Evolutionary conservation across 2,113 vertebrate genomes (phyloP), one percentile per base, ranked within the genome.

Genomic region (Benitochromis conjunctus): DNA sequence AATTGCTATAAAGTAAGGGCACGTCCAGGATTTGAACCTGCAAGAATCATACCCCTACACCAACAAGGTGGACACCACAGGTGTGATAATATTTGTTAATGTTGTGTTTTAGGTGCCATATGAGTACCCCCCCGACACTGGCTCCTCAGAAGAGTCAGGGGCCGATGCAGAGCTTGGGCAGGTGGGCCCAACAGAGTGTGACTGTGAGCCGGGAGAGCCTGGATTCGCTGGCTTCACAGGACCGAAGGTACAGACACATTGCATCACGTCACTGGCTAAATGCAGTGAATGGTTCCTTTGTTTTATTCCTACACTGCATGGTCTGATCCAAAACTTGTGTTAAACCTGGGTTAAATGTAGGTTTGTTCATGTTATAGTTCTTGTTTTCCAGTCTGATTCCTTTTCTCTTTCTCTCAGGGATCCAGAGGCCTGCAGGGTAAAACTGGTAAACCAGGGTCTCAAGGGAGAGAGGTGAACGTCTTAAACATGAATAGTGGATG

Each of bases 381-480:
- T 13, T 76, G 16, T 51, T 51, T 76, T 76, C 43, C 26, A 76
- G 26, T 55, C 4, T 58, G 19, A 88, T 7, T 85, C 0, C 41
- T 36, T 26, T 66, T 31, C 3, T 85, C 3, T n/a, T 71, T 60
- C 62, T 57, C 55, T 58, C 84, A 97, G 97, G 97, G 97, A 21
- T 95, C 94, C 83, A 92, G 89, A 88, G 96, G 96, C 9, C 88
- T 89, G 11, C 95, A 95, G 82, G 97, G 96, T 26, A 94, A 94
- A 85, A 43, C 34, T 0, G 97, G 96, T 16, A 86, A 91, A 36
- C 95, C 95, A 19, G 97, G 96, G 54, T 7, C 34, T 88, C 96
- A 96, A 87, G 97, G 97, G 71, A 93, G 96, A 87, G 95, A 96
- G 94, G 96, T 97, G 82, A 92, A 79, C 62, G 12, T 5, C 9